phyloP scores from a whole-genome alignment of 1,140 invertebrate genomes.

The Laodelphax striatellus region DNA sequence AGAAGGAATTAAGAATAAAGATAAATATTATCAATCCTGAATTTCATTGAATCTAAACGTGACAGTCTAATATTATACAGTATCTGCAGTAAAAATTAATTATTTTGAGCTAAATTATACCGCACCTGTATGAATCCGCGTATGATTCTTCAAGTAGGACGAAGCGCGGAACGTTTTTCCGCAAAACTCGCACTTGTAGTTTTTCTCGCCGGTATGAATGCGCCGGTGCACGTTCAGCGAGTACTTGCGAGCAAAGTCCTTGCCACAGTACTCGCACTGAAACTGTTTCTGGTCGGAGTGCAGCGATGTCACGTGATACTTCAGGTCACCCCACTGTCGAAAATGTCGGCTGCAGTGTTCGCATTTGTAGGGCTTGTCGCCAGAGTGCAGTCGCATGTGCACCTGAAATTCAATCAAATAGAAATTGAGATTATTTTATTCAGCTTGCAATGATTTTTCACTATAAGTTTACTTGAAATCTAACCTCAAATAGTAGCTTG shows the following conservation, averaged over 20 bases:
- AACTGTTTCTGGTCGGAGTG: constrained; percentile 72
- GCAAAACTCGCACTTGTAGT: constrained; percentile 80
- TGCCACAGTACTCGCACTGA: constrained; percentile 84
- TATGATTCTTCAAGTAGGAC: constrained; percentile 73
- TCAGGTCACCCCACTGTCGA: constrained; percentile 79
- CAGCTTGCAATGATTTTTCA: too few relatives aligned
- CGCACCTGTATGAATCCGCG: constrained; percentile 78
- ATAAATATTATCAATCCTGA: too few relatives aligned
- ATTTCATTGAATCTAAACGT: too few relatives aligned
- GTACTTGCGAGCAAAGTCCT: constrained; percentile 85
- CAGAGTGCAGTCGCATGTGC: constrained; percentile 60
- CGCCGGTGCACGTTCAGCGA: constrained; percentile 81
- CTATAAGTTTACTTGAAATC: too few relatives aligned
- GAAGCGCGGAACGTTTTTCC: constrained; percentile 73
- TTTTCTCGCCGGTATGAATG: constrained; percentile 82
- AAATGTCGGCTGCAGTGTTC: constrained; percentile 63
- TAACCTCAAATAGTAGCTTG: too few relatives aligned
- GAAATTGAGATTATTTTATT: too few relatives aligned
- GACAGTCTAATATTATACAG: too few relatives aligned
- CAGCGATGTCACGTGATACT: constrained; percentile 76
- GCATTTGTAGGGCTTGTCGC: constrained; percentile 70
- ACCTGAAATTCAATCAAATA: constrained; percentile 39
- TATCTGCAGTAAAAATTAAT: too few relatives aligned
- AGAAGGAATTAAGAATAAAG: too few relatives aligned
- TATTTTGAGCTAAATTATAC: too few relatives aligned